phyloP scores from a whole-genome alignment of 2,888 invertebrate genomes.

The Drosophila formosana region DNA sequence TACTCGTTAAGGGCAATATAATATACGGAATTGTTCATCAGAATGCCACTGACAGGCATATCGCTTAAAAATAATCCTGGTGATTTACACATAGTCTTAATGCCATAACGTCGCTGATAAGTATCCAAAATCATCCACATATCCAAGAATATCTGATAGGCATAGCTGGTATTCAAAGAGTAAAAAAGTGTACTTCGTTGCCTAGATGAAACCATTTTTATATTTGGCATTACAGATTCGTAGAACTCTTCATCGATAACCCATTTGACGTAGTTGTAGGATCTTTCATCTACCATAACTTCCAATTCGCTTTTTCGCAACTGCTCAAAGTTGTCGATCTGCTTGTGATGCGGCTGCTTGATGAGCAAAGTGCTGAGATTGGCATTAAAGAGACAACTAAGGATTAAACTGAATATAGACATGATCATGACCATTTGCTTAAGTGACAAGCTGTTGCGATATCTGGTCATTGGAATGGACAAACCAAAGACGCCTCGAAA shows the following conservation, averaged over 20 bases:
- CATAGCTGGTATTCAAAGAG: slow-evolving; percentile 15
- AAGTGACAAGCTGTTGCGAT: slow-evolving; percentile 25
- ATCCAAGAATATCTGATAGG: neutral
- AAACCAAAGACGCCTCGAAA: slow-evolving; percentile 44
- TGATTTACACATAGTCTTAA: slow-evolving; percentile 1
- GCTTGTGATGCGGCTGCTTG: slow-evolving; percentile 2
- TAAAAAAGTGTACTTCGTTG: neutral
- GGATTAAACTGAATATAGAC: slow-evolving; percentile 42
- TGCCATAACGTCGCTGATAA: slow-evolving; percentile 9
- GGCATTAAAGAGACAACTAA: slow-evolving; percentile 42
- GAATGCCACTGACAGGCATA: rapidly evolving
- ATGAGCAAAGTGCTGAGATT: slow-evolving; percentile 49
- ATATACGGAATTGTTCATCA: slow-evolving; percentile 26
- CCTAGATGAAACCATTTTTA: neutral
- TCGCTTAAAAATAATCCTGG: neutral
- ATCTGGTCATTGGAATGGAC: slow-evolving; percentile 11
- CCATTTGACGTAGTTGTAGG: rapidly evolving
- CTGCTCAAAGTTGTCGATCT: slow-evolving; percentile 32
- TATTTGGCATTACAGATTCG: slow-evolving; percentile 3
- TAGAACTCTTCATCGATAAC: neutral
- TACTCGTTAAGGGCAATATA: slow-evolving; percentile 11
- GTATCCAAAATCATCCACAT: neutral
- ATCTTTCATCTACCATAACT: neutral
- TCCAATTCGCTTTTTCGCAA: slow-evolving; percentile 20
- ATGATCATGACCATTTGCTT: slow-evolving; percentile 43